phyloP scores from a whole-genome alignment of 2,797 vertebrate species.

The Etheostoma nigrum region DNA sequence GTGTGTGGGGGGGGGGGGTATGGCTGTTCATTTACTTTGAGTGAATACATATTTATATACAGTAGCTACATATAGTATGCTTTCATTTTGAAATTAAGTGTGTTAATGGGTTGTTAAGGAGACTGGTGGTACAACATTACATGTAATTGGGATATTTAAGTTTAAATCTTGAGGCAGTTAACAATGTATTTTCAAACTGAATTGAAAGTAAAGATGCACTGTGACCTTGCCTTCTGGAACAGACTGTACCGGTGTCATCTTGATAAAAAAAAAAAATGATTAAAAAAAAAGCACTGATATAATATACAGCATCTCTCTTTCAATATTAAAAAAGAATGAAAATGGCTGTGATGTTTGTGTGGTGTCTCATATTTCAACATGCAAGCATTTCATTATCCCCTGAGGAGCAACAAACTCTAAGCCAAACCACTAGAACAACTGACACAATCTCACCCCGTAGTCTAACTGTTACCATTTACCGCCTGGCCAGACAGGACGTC shows the following conservation, averaged over 20 bases:
- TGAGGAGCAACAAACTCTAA: conserved; percentile 57
- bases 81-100: neutral
- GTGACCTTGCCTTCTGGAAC: neutral
- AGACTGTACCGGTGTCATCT: neutral
- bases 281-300: neutral
- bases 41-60: neutral
- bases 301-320: neutral
- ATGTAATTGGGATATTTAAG: neutral
- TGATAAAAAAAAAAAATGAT: neutral
- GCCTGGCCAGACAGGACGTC: conserved; percentile 41
- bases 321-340: conserved; percentile 43
- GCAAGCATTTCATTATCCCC: conserved; percentile 76
- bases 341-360: conserved; percentile 45
- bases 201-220: neutral
- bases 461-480: neutral
- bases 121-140: neutral
- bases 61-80: neutral
- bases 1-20: neutral
- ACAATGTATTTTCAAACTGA: neutral
- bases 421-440: conserved; percentile 39
- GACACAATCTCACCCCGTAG: too few relatives aligned
- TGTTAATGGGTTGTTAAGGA: neutral
- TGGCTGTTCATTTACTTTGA: neutral
- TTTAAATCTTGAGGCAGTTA: neutral
- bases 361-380: conserved; percentile 71